Base-by-base conservation (phyloP, 2,888 invertebrate genomes). In the Apotomis turbidana region DNA sequence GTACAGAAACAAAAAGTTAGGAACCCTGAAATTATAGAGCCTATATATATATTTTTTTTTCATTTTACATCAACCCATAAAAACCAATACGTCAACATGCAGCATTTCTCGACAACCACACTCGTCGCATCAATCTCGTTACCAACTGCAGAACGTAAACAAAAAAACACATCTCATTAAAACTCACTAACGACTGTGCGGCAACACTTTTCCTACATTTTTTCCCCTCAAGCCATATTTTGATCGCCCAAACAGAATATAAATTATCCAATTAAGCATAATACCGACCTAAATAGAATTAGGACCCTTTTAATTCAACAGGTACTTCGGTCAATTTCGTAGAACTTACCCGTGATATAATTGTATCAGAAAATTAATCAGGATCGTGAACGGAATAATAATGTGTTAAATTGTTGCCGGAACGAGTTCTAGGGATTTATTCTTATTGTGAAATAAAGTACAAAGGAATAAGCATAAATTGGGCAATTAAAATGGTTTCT, bases 331-430 rank as follows among this genome's bases (percentile, higher is more conserved):
- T 51, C 52, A 12, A 36, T 59, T 64, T 49, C 5, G 71, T 4
- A 67, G 44, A 67, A 67, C 66, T 61, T 60, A 15, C 38, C 61
- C 60, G 61, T 51, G 67, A 71, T 67, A 27, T 55, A 71, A 71
- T 66, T 61, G 71, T 71, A 71, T 71, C 67, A 55, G 44, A 36
- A 41, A 67, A 57, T 57, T 67, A 71, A 67, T 71, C 61, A 44
- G 38, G 51, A 3, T 15, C 57, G 57, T 41, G 55, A 3, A 6
- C 0, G 51, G 71, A 55, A 71, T 71, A 60, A 67, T 51, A 67
- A 61, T 67, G 67, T 51, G 71, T 61, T 57, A 52, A 70, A 71
- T 67, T 27, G 67, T 62, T 44, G 55, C n/a, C 4, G 61, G 67
- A 8, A 38, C 8, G 49, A 41, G 44, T 36, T 60, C 44, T 36